These are phyloP conservation scores for Gortyna flavago DNA, from an alignment of 2,888 invertebrate genomes.

Conservation along the genomic window DNA sequence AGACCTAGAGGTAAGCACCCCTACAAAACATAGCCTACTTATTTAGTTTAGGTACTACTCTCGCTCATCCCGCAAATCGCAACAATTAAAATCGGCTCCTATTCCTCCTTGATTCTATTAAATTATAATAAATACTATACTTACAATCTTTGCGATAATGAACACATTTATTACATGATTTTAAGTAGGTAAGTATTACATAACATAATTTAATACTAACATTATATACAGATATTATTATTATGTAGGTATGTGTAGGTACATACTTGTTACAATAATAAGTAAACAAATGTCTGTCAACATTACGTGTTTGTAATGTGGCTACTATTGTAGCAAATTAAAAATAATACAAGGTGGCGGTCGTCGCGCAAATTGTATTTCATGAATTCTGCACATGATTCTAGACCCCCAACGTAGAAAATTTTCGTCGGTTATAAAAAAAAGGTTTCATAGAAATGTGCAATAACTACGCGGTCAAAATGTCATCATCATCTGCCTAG, in stretches of 20 bases:
- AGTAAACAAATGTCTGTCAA: background rate
- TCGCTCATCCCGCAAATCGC: background rate
- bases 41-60: background rate
- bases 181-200: background rate
- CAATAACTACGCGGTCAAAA: too few relatives aligned
- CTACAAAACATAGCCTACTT: background rate
- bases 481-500: too few relatives aligned
- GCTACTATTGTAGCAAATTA: background rate
- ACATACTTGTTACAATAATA: background rate
- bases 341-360: background rate
- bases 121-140: background rate
- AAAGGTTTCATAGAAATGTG: too few relatives aligned
- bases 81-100: background rate
- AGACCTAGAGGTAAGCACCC: background rate
- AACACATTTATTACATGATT: constrained; percentile 8
- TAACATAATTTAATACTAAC: background rate
- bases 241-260: background rate
- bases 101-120: background rate
- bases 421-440: too few relatives aligned
- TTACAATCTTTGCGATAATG: background rate
- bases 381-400: too few relatives aligned
- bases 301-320: background rate
- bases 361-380: too few relatives aligned
- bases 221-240: background rate
- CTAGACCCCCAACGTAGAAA: too few relatives aligned